Percentiles rank a stretch among this genome's conserved stretches.
Evolutionary conservation across 2,888 invertebrate species (phyloP).

Genomic region (Halictus quadricinctus): DNA sequence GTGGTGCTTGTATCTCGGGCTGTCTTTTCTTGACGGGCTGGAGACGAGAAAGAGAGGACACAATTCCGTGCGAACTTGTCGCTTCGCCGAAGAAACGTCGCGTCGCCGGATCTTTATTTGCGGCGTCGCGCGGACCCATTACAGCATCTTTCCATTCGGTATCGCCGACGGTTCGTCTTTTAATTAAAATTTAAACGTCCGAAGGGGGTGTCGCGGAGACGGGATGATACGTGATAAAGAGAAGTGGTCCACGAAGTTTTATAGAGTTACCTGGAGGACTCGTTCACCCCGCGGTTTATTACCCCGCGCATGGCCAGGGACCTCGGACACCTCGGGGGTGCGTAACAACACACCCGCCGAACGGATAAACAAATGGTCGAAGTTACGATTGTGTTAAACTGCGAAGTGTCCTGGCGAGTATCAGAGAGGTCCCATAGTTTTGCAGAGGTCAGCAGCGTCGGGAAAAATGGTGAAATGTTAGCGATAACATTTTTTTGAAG

Average conservation of each 20-base stretch:
- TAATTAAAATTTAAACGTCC: constrained; percentile 41
- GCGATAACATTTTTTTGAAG: neutral
- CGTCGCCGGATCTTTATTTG: constrained; percentile 24
- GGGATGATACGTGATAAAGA: constrained; percentile 18
- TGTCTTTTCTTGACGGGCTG: constrained; percentile 23
- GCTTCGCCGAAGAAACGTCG: constrained; percentile 8
- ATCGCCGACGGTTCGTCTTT: constrained; percentile 19
- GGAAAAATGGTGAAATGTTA: neutral
- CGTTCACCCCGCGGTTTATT: constrained; percentile 33
- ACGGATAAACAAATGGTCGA: constrained; percentile 69
- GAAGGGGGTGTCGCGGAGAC: neutral
- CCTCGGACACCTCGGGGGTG: constrained; percentile 27
- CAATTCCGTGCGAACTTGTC: constrained; percentile 41
- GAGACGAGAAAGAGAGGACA: constrained; percentile 26
- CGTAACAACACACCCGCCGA: constrained; percentile 63
- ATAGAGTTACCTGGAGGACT: constrained; percentile 37
- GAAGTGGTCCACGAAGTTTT: constrained; percentile 39
- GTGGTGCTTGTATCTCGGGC: constrained; percentile 50
- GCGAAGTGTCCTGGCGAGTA: constrained; percentile 71
- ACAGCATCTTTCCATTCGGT: neutral
- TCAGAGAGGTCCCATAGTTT: neutral
- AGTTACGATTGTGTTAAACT: constrained; percentile 73
- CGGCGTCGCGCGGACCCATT: neutral
- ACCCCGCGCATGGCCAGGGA: constrained; percentile 26
- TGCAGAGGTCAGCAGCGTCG: neutral